Conservation (phyloP, 1,140 invertebrate species). For the Zaprionus ghesquierei region DNA sequence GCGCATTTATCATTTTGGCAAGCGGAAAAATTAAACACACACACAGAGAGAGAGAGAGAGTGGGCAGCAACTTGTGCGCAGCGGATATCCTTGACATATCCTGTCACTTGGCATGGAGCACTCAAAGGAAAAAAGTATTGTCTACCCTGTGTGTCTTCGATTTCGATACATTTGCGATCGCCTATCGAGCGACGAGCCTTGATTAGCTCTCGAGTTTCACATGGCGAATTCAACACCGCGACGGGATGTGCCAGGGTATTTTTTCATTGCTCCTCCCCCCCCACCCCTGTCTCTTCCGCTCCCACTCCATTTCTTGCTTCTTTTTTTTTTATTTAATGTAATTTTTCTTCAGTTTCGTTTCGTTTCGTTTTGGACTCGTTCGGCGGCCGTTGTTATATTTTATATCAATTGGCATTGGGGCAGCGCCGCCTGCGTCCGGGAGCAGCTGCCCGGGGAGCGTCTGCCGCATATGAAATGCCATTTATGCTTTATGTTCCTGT, state of each 20-base stretch:
- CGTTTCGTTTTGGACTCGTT: background rate
- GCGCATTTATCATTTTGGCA: constrained; percentile 67
- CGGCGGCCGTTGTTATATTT: background rate
- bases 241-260: constrained; percentile 20
- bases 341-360: background rate
- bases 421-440: constrained; percentile 13
- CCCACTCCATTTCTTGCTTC: background rate
- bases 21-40: constrained; percentile 71
- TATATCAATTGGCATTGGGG: constrained; percentile 16
- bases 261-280: background rate
- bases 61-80: constrained; percentile 51
- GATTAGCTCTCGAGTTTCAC: constrained; percentile 63
- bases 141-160: constrained; percentile 14
- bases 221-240: constrained; percentile 44
- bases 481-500: constrained; percentile 67
- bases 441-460: constrained; percentile 38
- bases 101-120: constrained; percentile 35
- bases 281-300: background rate
- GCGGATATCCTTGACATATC: constrained; percentile 78
- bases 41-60: constrained; percentile 10
- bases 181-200: constrained; percentile 30
- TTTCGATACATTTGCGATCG: constrained; percentile 56
- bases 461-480: constrained; percentile 60
- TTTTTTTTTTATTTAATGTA: background rate
- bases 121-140: constrained; percentile 32